phyloP scores from a whole-genome alignment of 2,113 vertebrate species.

The Calonectris borealis region DNA sequence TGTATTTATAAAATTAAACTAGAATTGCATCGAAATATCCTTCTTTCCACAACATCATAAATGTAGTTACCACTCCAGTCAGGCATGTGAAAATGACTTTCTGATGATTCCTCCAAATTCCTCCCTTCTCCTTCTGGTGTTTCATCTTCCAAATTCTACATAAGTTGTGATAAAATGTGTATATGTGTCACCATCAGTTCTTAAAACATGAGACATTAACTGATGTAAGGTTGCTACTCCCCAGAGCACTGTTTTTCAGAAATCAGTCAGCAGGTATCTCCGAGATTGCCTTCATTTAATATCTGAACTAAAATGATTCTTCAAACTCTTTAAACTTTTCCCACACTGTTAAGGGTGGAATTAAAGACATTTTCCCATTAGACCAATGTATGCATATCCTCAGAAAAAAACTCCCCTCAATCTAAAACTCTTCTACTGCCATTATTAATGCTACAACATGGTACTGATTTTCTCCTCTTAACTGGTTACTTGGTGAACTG shows the following conservation, averaged over 20 bases:
- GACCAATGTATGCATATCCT: not conserved
- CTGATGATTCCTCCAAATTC: not conserved
- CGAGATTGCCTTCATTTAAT: not conserved
- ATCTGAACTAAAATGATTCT: not conserved
- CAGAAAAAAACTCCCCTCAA: not conserved
- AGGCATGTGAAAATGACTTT: not conserved
- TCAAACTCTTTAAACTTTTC: not conserved
- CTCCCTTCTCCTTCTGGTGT: not conserved
- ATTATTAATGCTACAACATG: not conserved
- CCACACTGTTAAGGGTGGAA: not conserved
- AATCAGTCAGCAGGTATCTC: not conserved
- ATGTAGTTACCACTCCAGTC: not conserved
- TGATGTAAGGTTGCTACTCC: not conserved
- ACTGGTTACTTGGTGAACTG: not conserved
- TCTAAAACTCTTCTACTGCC: not conserved
- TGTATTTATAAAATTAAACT: constrained; percentile 16
- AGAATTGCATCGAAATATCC: not conserved
- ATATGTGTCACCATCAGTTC: not conserved
- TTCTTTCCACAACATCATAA: not conserved
- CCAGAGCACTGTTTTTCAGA: not conserved
- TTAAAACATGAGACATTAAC: not conserved
- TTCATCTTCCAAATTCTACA: not conserved
- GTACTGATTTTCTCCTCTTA: not conserved
- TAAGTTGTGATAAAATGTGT: not conserved
- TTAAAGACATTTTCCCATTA: not conserved